Percentiles rank a stretch among this genome's conserved stretches.
These are phyloP conservation scores for Furnarius figulus DNA, from an alignment of 2,113 vertebrate genomes.

Conservation along the genomic window DNA sequence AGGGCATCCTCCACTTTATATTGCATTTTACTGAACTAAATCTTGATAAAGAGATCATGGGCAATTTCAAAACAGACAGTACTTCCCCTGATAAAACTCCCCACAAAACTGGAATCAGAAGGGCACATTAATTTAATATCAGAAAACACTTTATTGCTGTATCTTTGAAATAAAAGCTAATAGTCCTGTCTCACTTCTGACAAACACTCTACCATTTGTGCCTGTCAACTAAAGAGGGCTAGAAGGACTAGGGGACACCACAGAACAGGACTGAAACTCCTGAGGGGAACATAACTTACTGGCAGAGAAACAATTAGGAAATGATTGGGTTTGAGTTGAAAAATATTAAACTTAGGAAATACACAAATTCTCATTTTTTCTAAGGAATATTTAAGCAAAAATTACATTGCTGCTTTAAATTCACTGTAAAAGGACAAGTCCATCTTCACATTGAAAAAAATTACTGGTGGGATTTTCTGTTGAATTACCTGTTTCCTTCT, in stretches of 20 bases:
- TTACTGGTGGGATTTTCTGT: constrained; percentile 34
- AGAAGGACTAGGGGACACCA: not conserved
- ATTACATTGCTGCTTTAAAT: constrained; percentile 60
- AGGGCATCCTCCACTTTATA: not conserved
- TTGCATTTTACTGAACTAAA: not conserved
- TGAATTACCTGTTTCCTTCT: constrained; percentile 23
- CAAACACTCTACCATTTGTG: constrained; percentile 6
- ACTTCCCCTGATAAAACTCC: not conserved
- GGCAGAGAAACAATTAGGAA: not conserved
- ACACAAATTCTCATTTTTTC: not conserved
- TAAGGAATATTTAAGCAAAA: constrained; percentile 3
- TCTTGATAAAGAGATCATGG: not conserved
- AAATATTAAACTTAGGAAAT: not conserved
- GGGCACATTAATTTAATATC: not conserved
- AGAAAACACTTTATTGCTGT: not conserved
- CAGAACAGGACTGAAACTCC: not conserved
- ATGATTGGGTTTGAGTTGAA: not conserved
- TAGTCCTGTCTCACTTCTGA: not conserved
- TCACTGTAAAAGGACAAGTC: not conserved
- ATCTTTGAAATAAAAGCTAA: not conserved
- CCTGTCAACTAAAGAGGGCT: constrained; percentile 24
- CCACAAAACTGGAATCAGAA: not conserved
- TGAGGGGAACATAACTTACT: not conserved
- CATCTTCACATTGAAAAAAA: constrained; percentile 16
- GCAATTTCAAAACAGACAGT: not conserved